Base-by-base conservation (phyloP, 23 tunicate species). In the Styela clava region DNA sequence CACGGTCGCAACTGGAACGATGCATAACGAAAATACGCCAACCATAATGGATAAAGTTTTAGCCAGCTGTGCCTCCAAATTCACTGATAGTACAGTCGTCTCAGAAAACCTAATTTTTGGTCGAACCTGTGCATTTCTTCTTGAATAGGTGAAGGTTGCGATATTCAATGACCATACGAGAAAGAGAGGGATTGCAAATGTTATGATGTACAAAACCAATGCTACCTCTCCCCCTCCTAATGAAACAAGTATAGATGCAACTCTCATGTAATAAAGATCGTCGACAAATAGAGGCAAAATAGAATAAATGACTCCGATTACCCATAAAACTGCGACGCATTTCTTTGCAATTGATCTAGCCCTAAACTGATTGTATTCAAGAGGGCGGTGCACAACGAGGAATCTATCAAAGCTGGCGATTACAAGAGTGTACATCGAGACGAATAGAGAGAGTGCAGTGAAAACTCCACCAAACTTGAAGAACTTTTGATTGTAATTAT, bases 361-460 rank as follows among this genome's bases (percentile, higher is more conserved):
- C 22, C 33, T 33, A n/a, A 73, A 63, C 2, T 68, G 67, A 9
- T 65, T 67, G 79, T 82, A 87, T 24, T 52, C 62, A 0, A 83
- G 82, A 22, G 91, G 91, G n/a, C 52, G 61, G 30, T 74, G 76
- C n/a, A 87, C 82, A 12, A 79, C 91, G 27, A 67, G n/a, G 0
- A 83, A 65, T 61, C 91, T 82, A 68, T 87, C 91, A 35, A 87
- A 30, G 29, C 91, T 84, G 22, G 91, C 91, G 3, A 52, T 70
- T 18, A 74, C 74, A 26, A 87, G 51, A 28, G 77, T 87, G 61
- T 87, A 87, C 61, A 87, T 76, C 31, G 91, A 87, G 18, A 76
- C 86, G 2, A 67, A n/a, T 2, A 87, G 79, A 24, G 91, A 87
- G 1, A 87, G 69, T 18, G 62, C 64, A 20, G 91, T 87, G 78